These are phyloP conservation scores for Myripristis jacobus DNA, from an alignment of 2,797 vertebrate species.

Conservation along the genomic window DNA sequence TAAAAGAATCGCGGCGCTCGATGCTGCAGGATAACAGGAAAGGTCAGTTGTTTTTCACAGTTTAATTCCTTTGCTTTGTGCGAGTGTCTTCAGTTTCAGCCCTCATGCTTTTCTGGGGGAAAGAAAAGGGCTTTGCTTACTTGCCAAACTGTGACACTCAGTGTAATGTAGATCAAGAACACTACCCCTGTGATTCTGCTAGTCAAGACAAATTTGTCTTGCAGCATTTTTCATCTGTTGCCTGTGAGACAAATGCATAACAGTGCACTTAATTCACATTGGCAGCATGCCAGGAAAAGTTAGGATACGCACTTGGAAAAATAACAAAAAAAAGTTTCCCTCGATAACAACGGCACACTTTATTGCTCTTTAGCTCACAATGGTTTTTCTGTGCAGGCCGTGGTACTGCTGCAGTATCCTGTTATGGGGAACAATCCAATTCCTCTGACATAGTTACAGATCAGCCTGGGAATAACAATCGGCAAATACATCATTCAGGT, in stretches of 20 bases:
- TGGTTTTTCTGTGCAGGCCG: conserved; percentile 74
- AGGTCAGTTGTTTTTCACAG: conserved; percentile 75
- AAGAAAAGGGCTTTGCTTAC: conserved; percentile 45
- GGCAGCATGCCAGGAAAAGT: conserved; percentile 77
- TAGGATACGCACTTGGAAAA: conserved; percentile 57
- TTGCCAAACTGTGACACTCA: conserved; percentile 24
- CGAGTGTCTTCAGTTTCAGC: conserved; percentile 51
- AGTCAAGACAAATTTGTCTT: conserved; percentile 47
- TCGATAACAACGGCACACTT: conserved; percentile 81
- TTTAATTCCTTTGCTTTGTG: conserved; percentile 70
- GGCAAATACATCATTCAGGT: conserved; percentile 70
- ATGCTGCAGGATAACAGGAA: conserved; percentile 58
- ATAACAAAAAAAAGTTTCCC: conserved; percentile 62
- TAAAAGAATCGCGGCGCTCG: conserved; percentile 48
- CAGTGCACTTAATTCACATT: conserved; percentile 63
- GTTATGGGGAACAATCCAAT: conserved; percentile 82
- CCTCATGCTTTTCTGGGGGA: conserved; percentile 38
- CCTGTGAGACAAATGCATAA: conserved; percentile 65
- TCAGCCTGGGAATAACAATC: conserved; percentile 78
- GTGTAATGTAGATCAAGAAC: conserved; percentile 45
- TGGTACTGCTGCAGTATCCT: conserved; percentile 81
- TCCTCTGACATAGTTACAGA: conserved; percentile 75
- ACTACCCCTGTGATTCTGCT: conserved; percentile 33
- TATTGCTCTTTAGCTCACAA: conserved; percentile 79
- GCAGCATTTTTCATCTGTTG: conserved; percentile 57